Conservation (phyloP, 2,113 vertebrate genomes). For the Neotoma lepida region DNA sequence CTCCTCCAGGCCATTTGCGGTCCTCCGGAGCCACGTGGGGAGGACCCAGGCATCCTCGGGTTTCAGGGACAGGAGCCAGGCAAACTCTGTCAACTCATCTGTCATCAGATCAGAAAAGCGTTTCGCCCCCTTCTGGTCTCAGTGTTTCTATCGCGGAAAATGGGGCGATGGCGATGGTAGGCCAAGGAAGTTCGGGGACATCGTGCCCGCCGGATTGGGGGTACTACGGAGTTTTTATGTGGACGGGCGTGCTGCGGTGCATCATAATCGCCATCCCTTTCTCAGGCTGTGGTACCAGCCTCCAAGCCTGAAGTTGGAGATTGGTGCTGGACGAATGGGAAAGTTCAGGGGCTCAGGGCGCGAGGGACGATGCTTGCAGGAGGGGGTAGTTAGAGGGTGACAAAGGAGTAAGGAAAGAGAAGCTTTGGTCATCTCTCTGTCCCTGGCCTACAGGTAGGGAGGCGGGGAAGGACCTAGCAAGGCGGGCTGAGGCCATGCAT, state of each 20-base stretch:
- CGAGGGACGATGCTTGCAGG: neutral
- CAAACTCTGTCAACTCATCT: neutral
- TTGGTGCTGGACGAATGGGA: neutral
- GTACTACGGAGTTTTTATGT: neutral
- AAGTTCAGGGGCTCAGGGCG: neutral
- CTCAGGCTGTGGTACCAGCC: neutral
- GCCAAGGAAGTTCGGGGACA: neutral
- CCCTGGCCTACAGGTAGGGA: neutral
- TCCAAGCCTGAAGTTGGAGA: neutral
- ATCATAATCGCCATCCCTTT: neutral
- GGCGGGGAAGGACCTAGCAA: neutral
- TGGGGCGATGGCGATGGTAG: slow-evolving; percentile 11
- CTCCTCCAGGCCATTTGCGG: neutral
- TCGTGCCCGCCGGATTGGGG: neutral
- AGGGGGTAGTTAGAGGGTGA: neutral
- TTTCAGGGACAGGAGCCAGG: neutral
- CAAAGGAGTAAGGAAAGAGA: neutral
- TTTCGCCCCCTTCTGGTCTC: neutral
- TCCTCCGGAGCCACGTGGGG: neutral
- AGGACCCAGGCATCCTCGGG: neutral
- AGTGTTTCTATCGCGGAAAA: slow-evolving; percentile 33
- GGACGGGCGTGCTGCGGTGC: neutral
- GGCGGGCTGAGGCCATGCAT: neutral
- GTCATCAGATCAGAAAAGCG: neutral
- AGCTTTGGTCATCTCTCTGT: neutral